These are phyloP conservation scores for Gryllus longicercus DNA, from an alignment of 2,888 invertebrate species.

Conservation along the genomic window DNA sequence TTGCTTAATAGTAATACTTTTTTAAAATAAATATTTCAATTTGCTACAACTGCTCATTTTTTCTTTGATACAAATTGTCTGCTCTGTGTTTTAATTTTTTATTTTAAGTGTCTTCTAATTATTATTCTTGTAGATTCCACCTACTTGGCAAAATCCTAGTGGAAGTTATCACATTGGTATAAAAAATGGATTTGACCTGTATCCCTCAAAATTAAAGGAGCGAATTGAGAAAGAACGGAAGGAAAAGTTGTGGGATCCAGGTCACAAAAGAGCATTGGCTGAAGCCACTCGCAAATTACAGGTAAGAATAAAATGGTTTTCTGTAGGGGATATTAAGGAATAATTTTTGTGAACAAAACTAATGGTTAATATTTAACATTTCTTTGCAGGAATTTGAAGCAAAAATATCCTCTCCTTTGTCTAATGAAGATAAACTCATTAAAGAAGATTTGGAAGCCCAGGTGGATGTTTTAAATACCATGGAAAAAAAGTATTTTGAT, in stretches of 20 bases:
- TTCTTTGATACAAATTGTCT: neutral
- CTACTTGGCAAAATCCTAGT: constrained; percentile 76
- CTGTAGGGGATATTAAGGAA: neutral
- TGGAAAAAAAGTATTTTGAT: constrained; percentile 86
- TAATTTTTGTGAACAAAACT: neutral
- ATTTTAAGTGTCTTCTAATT: neutral
- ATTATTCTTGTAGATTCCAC: constrained; percentile 63
- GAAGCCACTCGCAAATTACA: constrained; percentile 71
- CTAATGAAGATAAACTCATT: constrained; percentile 65
- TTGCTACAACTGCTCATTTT: too few species aligned
- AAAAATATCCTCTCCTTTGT: constrained; percentile 53
- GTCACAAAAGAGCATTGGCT: constrained; percentile 74
- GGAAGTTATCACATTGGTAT: constrained; percentile 85
- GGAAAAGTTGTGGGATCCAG: constrained; percentile 79
- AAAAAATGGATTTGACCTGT: constrained; percentile 80
- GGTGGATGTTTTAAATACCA: constrained; percentile 73
- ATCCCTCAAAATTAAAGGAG: constrained; percentile 78
- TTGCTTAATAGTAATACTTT: neutral
- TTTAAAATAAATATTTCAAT: neutral
- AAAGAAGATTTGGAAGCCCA: constrained; percentile 88
- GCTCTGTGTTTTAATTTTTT: neutral
- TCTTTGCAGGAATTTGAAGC: constrained; percentile 62
- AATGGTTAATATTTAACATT: neutral
- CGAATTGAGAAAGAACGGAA: constrained; percentile 75
- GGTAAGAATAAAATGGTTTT: constrained; percentile 40